phyloP scores from a whole-genome alignment of 1,140 invertebrate genomes.

The Luehdorfia chinensis region DNA sequence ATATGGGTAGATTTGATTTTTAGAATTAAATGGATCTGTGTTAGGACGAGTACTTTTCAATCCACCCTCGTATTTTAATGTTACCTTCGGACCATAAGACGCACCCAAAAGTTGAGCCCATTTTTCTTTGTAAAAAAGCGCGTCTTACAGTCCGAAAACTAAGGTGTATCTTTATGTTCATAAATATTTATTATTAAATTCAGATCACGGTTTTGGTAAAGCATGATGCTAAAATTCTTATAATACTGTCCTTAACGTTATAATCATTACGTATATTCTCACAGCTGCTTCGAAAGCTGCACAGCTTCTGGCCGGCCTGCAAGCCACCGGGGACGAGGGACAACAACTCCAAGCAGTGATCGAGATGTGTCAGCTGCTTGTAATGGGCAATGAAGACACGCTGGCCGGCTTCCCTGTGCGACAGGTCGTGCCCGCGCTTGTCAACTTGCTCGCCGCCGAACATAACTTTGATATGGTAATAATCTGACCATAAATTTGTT shows the following conservation, averaged over 20 bases:
- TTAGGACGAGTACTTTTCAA: too few species aligned
- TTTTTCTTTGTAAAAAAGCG: too few species aligned
- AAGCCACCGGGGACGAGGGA: conserved; percentile 96
- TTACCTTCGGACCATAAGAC: too few species aligned
- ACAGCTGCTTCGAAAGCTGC: conserved; percentile 91
- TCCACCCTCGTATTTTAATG: too few species aligned
- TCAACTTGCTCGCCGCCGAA: conserved; percentile 91
- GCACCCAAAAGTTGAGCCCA: too few species aligned
- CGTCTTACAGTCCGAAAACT: too few species aligned
- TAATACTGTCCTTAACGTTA: too few species aligned
- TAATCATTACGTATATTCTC: conserved; percentile 1
- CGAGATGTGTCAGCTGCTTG: conserved; percentile 98
- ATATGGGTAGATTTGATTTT: too few species aligned
- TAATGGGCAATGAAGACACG: conserved; percentile 99
- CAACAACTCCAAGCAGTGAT: conserved; percentile 98
- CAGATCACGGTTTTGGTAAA: background rate
- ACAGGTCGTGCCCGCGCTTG: conserved; percentile 97
- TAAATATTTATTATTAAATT: too few species aligned
- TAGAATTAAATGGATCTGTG: too few species aligned
- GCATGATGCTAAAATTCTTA: too few species aligned
- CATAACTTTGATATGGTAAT: conserved; percentile 99
- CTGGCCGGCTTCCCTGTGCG: conserved; percentile 98
- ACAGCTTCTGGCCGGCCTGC: conserved; percentile 94
- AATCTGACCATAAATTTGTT: conserved; percentile 25
- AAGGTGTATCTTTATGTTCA: too few species aligned